Conservation (phyloP, 1,140 invertebrate genomes). For the Heliconius hermathena region DNA sequence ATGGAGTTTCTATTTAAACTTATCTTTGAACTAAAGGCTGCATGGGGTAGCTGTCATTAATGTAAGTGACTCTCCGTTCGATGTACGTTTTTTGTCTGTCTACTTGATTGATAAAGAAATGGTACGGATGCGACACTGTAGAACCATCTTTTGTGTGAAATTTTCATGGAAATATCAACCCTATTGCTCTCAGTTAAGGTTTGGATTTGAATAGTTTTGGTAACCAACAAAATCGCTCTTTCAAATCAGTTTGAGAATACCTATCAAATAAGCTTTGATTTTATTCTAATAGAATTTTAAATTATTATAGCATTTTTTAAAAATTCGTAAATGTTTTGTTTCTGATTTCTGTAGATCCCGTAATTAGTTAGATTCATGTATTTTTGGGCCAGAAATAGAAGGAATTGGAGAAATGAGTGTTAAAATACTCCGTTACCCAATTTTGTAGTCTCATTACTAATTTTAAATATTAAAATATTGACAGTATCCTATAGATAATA, state of each 20-base stretch:
- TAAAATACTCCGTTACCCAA: too few relatives aligned
- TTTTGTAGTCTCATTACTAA: too few relatives aligned
- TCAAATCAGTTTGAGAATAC: constrained; percentile 19
- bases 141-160: constrained; percentile 37
- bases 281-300: constrained; percentile 12
- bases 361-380: too few relatives aligned
- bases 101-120: constrained; percentile 75
- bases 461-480: too few relatives aligned
- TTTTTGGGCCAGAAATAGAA: too few relatives aligned
- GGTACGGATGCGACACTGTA: constrained; percentile 65
- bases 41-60: constrained; percentile 68
- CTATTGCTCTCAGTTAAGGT: not conserved
- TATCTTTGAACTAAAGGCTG: constrained; percentile 52
- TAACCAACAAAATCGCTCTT: constrained; percentile 1
- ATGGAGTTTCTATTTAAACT: constrained; percentile 20
- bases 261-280: constrained; percentile 30
- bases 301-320: not conserved
- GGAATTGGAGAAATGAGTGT: too few relatives aligned
- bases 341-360: too few relatives aligned
- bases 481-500: too few relatives aligned
- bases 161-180: constrained; percentile 14
- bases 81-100: constrained; percentile 70
- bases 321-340: too few relatives aligned
- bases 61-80: constrained; percentile 75
- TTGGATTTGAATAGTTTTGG: not conserved